Conservation (phyloP, 1,140 invertebrate species). For the Ridgeia piscesae region DNA sequence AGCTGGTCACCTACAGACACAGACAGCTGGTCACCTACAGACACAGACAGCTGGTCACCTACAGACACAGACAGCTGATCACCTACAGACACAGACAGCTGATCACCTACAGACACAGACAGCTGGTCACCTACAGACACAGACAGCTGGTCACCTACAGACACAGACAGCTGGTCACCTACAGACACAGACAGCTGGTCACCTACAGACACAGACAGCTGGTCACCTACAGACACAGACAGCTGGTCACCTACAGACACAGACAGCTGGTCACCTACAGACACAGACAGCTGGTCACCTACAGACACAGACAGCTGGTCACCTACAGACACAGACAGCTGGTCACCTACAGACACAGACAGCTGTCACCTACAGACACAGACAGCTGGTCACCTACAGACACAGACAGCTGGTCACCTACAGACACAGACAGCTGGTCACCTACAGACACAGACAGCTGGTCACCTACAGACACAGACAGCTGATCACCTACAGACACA, state of each 20-base stretch:
- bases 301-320: conserved; percentile 46
- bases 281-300: conserved; percentile 75
- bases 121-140: conserved; percentile 32
- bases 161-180: too few relatives aligned
- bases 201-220: conserved; percentile 70
- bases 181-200: conserved; percentile 72
- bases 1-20: conserved; percentile 73
- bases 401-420: conserved; percentile 37
- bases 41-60: neutral
- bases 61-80: too few relatives aligned
- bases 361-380: conserved; percentile 72
- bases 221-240: conserved; percentile 11
- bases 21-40: conserved; percentile 35
- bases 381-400: conserved; percentile 75
- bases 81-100: conserved; percentile 74
- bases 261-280: too few relatives aligned
- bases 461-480: too few relatives aligned
- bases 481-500: conserved; percentile 71
- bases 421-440: neutral
- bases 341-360: neutral
- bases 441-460: neutral
- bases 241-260: neutral
- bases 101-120: conserved; percentile 73
- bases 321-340: neutral
- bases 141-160: neutral